phyloP scores from a whole-genome alignment of 1,140 invertebrate genomes.

The Calliopsis andreniformis region DNA sequence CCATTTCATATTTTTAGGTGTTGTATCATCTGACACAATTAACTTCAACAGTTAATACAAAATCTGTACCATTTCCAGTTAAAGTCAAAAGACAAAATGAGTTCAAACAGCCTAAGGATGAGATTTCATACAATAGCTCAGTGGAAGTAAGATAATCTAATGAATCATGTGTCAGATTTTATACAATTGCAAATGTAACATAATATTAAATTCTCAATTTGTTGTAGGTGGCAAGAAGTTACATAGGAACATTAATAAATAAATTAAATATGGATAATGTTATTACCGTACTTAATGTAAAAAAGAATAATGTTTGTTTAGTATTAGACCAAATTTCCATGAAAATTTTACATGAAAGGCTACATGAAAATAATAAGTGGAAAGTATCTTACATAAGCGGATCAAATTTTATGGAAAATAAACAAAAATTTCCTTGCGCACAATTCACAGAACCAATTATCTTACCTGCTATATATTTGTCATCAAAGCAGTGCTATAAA shows the following conservation, averaged over 20 bases:
- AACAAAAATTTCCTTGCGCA: conserved; percentile 61
- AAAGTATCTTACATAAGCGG: conserved; percentile 75
- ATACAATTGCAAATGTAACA: conserved; percentile 11
- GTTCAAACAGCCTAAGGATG: conserved; percentile 55
- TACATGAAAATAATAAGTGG: conserved; percentile 71
- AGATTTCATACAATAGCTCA: conserved; percentile 70
- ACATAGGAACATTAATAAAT: conserved; percentile 66
- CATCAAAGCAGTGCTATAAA: conserved; percentile 57
- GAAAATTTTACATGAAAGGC: conserved; percentile 51
- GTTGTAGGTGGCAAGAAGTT: conserved; percentile 74
- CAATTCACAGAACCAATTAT: conserved; percentile 60
- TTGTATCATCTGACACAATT: conserved; percentile 79
- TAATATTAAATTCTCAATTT: conserved; percentile 23
- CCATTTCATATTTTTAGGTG: conserved; percentile 69
- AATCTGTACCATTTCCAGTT: conserved; percentile 64
- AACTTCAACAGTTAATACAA: conserved; percentile 73
- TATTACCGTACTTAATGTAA: conserved; percentile 53
- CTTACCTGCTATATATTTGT: conserved; percentile 50
- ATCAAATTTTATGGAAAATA: conserved; percentile 74
- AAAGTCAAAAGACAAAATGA: conserved; percentile 66
- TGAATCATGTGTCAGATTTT: conserved; percentile 8
- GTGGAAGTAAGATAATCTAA: conserved; percentile 64
- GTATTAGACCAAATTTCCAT: conserved; percentile 65
- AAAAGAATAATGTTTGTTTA: conserved; percentile 61
- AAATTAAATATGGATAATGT: conserved; percentile 65